A percentile compares a stretch with the other conserved stretches of the same genome.
Evolutionary conservation across 2,797 vertebrate genomes (phyloP).

Genomic region (Enteromius argenteus): DNA sequence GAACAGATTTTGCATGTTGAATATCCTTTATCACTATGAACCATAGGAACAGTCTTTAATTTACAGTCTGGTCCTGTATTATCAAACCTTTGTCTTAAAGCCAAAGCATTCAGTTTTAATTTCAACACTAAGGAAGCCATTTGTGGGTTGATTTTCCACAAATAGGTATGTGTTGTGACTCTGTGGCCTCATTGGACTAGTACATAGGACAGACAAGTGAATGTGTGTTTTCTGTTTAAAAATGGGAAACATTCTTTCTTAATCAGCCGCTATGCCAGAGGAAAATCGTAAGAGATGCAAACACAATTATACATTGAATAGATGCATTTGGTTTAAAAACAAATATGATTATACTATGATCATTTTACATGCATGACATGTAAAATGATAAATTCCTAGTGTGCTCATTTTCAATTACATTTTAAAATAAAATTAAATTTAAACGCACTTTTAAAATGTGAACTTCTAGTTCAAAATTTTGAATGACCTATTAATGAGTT

Average conservation of each 20-base stretch:
- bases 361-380: background rate
- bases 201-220: background rate
- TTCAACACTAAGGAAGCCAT: background rate
- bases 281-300: background rate
- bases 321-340: background rate
- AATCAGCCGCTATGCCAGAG: background rate
- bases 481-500: too few relatives aligned
- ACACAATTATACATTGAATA: background rate
- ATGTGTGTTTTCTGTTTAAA: background rate
- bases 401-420: background rate
- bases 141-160: background rate
- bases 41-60: background rate
- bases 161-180: background rate
- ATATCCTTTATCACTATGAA: background rate
- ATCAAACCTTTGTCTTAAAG: background rate
- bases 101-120: background rate
- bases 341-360: background rate
- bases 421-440: too few relatives aligned
- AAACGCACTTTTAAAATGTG: too few relatives aligned
- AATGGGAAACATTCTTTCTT: background rate
- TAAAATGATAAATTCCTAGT: background rate
- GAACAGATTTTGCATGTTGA: slow-evolving; percentile 16
- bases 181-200: background rate
- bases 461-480: too few relatives aligned
- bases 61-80: background rate